Evolutionary conservation across 2,797 vertebrate genomes (phyloP).

Genomic region (Atherinosoma microstoma): DNA sequence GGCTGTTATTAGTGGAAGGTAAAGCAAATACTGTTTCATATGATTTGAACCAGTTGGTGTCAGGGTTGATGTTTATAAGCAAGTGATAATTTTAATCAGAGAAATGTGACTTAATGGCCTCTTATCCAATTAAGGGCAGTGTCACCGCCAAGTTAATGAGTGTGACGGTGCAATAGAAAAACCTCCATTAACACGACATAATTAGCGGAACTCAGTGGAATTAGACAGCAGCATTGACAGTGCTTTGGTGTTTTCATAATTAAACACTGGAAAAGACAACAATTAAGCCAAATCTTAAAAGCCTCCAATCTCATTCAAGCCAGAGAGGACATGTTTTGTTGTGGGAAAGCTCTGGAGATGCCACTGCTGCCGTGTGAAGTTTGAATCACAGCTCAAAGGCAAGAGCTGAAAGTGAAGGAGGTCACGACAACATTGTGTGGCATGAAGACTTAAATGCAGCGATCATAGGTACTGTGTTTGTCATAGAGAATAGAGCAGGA

Average conservation of each 20-base stretch:
- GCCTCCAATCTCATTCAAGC: conserved; percentile 53
- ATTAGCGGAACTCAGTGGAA: conserved; percentile 78
- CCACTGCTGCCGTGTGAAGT: conserved; percentile 46
- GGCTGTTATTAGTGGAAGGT: neutral
- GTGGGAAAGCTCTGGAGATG: conserved; percentile 68
- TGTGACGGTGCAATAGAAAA: conserved; percentile 71
- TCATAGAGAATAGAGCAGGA: conserved; percentile 4
- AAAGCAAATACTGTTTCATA: conserved; percentile 18
- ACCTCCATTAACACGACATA: conserved; percentile 72
- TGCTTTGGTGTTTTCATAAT: conserved; percentile 75
- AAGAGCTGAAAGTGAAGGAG: conserved; percentile 64
- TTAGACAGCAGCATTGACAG: conserved; percentile 63
- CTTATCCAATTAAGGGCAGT: conserved; percentile 76
- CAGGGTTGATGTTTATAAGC: conserved; percentile 44
- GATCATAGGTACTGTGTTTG: conserved; percentile 4
- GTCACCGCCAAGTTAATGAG: conserved; percentile 80
- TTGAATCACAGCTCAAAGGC: conserved; percentile 69
- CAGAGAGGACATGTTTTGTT: conserved; percentile 75
- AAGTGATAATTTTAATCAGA: conserved; percentile 64
- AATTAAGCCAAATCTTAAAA: conserved; percentile 75
- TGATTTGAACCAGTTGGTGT: conserved; percentile 32
- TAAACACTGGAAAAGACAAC: conserved; percentile 76
- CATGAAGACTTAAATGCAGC: neutral
- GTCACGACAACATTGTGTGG: conserved; percentile 51
- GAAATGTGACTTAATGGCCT: conserved; percentile 70